These are phyloP conservation scores for Temnothorax unifasciatus DNA, from an alignment of 2,888 invertebrate genomes.

Conservation along the genomic window DNA sequence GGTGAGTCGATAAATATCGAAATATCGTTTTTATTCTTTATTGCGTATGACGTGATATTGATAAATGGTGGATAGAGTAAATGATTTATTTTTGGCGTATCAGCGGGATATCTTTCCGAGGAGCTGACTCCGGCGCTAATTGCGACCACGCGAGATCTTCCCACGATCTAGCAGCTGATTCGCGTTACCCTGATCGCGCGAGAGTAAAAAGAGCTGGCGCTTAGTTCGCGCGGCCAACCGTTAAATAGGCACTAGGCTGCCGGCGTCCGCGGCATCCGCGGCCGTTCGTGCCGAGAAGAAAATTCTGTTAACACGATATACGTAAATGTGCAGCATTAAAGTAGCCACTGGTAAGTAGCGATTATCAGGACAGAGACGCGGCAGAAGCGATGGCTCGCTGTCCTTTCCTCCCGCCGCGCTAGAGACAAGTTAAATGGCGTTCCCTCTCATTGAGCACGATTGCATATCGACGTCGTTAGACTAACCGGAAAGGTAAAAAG, in stretches of 20 bases:
- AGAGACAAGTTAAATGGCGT: slow-evolving; percentile 60
- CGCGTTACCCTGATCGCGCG: slow-evolving; percentile 45
- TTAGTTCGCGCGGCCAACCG: slow-evolving; percentile 71
- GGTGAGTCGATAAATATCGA: slow-evolving; percentile 25
- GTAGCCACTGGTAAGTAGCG: slow-evolving; percentile 49
- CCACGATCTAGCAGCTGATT: slow-evolving; percentile 45
- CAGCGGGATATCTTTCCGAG: slow-evolving; percentile 15
- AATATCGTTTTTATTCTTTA: slow-evolving; percentile 2
- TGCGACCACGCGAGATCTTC: slow-evolving; percentile 42
- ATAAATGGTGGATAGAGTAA: slow-evolving; percentile 6
- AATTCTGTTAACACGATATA: slow-evolving; percentile 63
- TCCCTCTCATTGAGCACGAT: slow-evolving; percentile 63
- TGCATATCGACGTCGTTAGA: slow-evolving; percentile 53
- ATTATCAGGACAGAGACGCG: slow-evolving; percentile 59
- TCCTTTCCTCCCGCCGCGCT: slow-evolving; percentile 34
- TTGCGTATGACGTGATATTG: background rate
- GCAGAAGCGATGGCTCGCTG: background rate
- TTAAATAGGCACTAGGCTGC: slow-evolving; percentile 60
- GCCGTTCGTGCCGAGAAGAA: slow-evolving; percentile 55
- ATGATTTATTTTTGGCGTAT: slow-evolving; percentile 18
- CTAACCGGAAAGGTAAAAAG: slow-evolving; percentile 54
- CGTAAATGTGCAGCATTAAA: slow-evolving; percentile 59
- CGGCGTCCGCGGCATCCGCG: slow-evolving; percentile 36
- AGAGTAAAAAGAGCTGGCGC: slow-evolving; percentile 52
- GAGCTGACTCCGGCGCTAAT: slow-evolving; percentile 32